Conservation (phyloP, 2,113 vertebrate genomes). For the Perca fluviatilis region DNA sequence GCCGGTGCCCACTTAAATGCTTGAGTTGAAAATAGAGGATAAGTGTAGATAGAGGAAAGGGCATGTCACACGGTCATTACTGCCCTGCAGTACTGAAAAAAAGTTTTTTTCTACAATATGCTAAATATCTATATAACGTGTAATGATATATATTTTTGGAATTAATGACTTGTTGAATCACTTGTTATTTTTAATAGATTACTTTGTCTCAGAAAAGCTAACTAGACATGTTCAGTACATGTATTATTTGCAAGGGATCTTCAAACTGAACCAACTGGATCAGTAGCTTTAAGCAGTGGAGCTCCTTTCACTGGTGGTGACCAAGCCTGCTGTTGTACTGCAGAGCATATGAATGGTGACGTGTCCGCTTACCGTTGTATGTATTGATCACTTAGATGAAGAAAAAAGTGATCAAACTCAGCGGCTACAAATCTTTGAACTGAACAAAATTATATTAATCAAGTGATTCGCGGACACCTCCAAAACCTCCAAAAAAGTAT, state of each 20-base stretch:
- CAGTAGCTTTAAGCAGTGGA: not conserved
- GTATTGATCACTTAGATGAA: no score
- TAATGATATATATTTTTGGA: not conserved
- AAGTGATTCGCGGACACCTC: no score
- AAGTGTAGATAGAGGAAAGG: conserved; percentile 14
- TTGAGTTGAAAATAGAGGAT: conserved; percentile 42
- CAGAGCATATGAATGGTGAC: not conserved
- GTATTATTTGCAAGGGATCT: no score
- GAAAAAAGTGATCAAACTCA: no score
- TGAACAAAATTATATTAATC: no score
- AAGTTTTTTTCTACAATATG: not conserved
- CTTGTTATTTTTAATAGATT: no score
- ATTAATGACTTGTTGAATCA: not conserved
- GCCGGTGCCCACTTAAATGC: conserved; percentile 42
- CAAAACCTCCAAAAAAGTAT: no score
- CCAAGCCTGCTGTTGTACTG: not conserved
- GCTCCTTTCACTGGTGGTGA: not conserved
- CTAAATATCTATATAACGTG: no score
- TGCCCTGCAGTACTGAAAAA: not conserved
- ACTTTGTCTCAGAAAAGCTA: not conserved
- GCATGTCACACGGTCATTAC: conserved; percentile 6
- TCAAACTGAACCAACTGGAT: no score
- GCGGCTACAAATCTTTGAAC: no score
- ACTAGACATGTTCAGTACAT: no score
- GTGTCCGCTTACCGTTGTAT: not conserved